A percentile compares a stretch with the other conserved stretches of the same genome.
Evolutionary conservation across 2,888 invertebrate species (phyloP).

Genomic region (Pseudococcus jackbeardsleyi): DNA sequence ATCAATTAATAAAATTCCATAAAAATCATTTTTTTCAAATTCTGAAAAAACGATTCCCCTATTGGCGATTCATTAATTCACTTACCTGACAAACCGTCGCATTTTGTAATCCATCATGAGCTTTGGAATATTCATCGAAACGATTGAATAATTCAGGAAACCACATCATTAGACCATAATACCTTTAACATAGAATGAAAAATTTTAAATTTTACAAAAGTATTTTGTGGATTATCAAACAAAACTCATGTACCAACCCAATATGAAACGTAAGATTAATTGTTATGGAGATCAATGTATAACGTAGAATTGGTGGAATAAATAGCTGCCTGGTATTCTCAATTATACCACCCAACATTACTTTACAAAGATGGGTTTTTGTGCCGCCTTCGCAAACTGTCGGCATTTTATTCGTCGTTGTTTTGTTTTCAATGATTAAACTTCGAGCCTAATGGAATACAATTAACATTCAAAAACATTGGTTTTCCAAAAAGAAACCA

Average conservation of each 20-base stretch:
- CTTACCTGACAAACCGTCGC: constrained; percentile 70
- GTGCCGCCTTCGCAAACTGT: constrained; percentile 54
- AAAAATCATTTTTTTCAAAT: too few relatives aligned
- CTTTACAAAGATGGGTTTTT: constrained; percentile 70
- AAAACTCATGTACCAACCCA: constrained; percentile 73
- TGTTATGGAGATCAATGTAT: constrained; percentile 86
- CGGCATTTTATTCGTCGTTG: constrained; percentile 24
- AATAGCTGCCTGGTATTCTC: constrained; percentile 87
- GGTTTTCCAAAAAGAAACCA: neutral
- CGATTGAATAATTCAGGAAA: constrained; percentile 94
- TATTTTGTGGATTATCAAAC: neutral
- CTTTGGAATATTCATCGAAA: constrained; percentile 83
- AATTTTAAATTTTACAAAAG: neutral
- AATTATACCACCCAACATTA: constrained; percentile 82
- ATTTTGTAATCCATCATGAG: constrained; percentile 73
- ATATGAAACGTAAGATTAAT: constrained; percentile 95
- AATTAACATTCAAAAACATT: neutral
- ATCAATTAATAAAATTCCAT: too few relatives aligned
- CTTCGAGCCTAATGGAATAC: constrained; percentile 60
- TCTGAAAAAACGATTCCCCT: too few relatives aligned
- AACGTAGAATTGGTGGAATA: constrained; percentile 84
- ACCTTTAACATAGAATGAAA: constrained; percentile 72
- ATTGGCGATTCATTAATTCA: neutral
- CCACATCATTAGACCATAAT: constrained; percentile 98
- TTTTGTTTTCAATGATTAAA: constrained; percentile 64